Evolutionary conservation across 2,888 invertebrate genomes (phyloP).

Genomic region (Patella caerulea): DNA sequence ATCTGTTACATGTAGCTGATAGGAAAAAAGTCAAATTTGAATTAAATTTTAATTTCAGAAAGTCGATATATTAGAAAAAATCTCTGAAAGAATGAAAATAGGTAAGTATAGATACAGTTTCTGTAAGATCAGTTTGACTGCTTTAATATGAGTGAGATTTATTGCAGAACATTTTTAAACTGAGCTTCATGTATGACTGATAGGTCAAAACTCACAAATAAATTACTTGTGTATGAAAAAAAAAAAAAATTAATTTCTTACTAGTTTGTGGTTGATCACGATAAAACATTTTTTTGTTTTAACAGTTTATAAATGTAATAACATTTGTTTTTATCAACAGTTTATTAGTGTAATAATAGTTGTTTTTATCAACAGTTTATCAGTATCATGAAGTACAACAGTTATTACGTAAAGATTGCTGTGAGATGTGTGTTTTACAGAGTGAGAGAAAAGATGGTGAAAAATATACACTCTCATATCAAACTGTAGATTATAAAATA

Average conservation of each 20-base stretch:
- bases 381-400: constrained; percentile 65
- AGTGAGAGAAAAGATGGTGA: constrained; percentile 63
- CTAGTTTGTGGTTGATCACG: too few relatives aligned
- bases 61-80: constrained; percentile 61
- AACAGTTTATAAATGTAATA: constrained; percentile 40
- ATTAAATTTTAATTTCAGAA: constrained; percentile 55
- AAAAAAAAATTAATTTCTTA: too few relatives aligned
- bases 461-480: constrained; percentile 59
- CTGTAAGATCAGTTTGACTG: background rate
- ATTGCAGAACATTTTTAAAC: too few relatives aligned
- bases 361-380: constrained; percentile 52
- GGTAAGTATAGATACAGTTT: constrained; percentile 47
- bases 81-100: constrained; percentile 58
- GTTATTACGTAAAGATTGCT: constrained; percentile 60
- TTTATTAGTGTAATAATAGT: background rate
- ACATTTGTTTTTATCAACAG: constrained; percentile 23
- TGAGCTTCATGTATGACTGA: too few relatives aligned
- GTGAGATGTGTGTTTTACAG: constrained; percentile 63
- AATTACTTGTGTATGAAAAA: too few relatives aligned
- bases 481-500: constrained; percentile 49
- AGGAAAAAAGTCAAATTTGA: too few relatives aligned
- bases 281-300: too few relatives aligned
- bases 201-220: too few relatives aligned
- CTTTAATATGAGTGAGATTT: background rate
- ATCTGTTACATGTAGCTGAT: too few relatives aligned